Percentiles rank a stretch among this genome's conserved stretches.
These are phyloP conservation scores for Bimastos eiseni DNA, from an alignment of 2,888 invertebrate genomes.

Conservation along the genomic window DNA sequence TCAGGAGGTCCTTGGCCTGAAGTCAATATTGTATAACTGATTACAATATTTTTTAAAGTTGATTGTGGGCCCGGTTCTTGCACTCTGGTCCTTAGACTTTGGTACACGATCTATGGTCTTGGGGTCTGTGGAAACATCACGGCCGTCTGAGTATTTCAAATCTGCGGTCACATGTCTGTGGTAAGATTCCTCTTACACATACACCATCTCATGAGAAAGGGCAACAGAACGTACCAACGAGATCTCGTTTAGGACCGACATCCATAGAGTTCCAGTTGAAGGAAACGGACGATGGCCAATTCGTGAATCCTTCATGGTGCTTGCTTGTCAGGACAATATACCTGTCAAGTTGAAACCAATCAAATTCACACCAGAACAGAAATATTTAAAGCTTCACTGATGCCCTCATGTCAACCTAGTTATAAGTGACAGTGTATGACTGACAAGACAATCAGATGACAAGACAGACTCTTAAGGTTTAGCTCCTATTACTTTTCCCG, in stretches of 20 bases:
- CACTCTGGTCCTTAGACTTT: background rate
- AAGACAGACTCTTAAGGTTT: background rate
- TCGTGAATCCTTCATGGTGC: constrained; percentile 83
- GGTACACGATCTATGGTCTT: background rate
- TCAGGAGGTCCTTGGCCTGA: background rate
- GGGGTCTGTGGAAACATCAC: background rate
- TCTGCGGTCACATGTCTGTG: background rate
- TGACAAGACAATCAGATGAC: background rate
- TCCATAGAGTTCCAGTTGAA: constrained; percentile 84
- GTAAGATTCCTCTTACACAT: background rate
- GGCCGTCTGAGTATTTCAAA: background rate
- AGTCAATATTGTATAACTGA: too few species aligned
- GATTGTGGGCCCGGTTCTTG: background rate
- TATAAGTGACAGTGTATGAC: background rate
- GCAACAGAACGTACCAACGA: constrained; percentile 68
- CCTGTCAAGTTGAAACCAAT: constrained; percentile 61
- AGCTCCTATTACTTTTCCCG: background rate
- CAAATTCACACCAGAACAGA: background rate
- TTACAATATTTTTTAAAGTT: background rate
- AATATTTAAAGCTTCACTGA: background rate
- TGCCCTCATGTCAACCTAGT: background rate
- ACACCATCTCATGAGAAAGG: background rate
- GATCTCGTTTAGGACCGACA: constrained; percentile 76
- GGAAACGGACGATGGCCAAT: constrained; percentile 80
- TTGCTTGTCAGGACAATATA: constrained; percentile 83